Evolutionary conservation across 2,888 invertebrate species (phyloP).

Genomic region (Junonia oenone): DNA sequence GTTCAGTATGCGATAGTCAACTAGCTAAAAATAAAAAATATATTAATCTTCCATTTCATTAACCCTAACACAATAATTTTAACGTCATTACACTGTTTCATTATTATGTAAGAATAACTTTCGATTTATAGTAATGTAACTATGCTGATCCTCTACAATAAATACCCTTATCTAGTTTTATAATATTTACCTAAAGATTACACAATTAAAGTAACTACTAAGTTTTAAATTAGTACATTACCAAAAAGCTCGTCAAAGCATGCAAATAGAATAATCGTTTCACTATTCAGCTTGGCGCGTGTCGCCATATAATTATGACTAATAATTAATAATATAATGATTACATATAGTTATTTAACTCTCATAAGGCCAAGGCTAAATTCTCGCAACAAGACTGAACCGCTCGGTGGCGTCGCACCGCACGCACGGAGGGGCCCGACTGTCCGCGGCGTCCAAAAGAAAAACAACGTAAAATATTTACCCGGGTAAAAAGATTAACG

Average conservation of each 20-base stretch:
- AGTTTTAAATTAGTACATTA: slow-evolving; percentile 77
- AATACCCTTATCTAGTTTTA: slow-evolving; percentile 76
- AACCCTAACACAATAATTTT: slow-evolving; percentile 66
- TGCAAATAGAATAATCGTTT: slow-evolving; percentile 76
- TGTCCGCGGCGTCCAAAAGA: slow-evolving; percentile 10
- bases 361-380: slow-evolving; percentile 80
- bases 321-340: slow-evolving; percentile 66
- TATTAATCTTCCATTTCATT: slow-evolving; percentile 74
- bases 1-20: slow-evolving; percentile 69
- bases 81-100: slow-evolving; percentile 66
- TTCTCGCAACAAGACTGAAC: slow-evolving; percentile 77
- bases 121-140: slow-evolving; percentile 72
- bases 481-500: slow-evolving; percentile 26
- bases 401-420: slow-evolving; percentile 62
- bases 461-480: slow-evolving; percentile 9
- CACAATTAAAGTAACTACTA: slow-evolving; percentile 76
- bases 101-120: slow-evolving; percentile 73
- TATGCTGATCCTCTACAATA: slow-evolving; percentile 74
- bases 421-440: slow-evolving; percentile 35
- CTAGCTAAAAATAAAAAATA: slow-evolving; percentile 80
- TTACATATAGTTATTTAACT: slow-evolving; percentile 75
- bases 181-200: slow-evolving; percentile 73
- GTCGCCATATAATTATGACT: slow-evolving; percentile 57
- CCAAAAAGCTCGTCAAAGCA: slow-evolving; percentile 80
- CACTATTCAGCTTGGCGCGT: slow-evolving; percentile 70